A percentile compares a stretch with the other conserved stretches of the same genome.
phyloP scores from a whole-genome alignment of 2,113 vertebrate genomes.

The Nymphicus hollandicus region DNA sequence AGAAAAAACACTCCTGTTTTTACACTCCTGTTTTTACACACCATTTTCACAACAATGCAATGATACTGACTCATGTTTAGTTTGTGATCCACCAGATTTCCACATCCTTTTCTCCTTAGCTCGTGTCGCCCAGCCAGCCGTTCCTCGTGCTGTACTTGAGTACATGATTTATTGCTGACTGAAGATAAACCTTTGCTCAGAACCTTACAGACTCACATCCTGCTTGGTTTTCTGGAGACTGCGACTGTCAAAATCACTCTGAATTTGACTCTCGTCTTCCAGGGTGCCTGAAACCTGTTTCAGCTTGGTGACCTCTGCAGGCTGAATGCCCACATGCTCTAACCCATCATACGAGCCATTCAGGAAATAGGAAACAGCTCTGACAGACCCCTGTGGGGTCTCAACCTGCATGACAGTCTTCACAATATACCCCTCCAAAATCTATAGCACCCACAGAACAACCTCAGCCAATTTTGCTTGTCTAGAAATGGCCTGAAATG shows the following conservation, averaged over 20 bases:
- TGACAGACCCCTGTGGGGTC: not conserved
- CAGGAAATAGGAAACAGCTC: not conserved
- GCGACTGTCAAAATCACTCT: not conserved
- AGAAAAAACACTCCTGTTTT: not conserved
- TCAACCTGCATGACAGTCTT: not conserved
- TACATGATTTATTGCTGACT: not conserved
- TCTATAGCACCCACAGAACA: not conserved
- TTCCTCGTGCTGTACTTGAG: not conserved
- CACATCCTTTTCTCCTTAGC: not conserved
- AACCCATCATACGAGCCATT: not conserved
- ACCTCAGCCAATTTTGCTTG: not conserved
- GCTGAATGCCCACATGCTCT: not conserved
- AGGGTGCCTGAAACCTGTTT: not conserved
- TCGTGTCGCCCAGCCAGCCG: not conserved
- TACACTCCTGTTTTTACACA: not conserved
- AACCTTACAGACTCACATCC: not conserved
- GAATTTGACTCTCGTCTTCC: not conserved
- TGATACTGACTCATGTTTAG: not conserved
- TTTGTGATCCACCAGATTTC: not conserved
- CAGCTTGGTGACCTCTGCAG: conserved; percentile 20
- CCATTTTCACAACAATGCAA: not conserved
- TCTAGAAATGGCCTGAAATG: not conserved
- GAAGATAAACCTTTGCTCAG: not conserved
- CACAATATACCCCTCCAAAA: not conserved
- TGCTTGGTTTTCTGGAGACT: not conserved